phyloP scores from a whole-genome alignment of 1,140 invertebrate genomes.

The Drosophila murphyi region DNA sequence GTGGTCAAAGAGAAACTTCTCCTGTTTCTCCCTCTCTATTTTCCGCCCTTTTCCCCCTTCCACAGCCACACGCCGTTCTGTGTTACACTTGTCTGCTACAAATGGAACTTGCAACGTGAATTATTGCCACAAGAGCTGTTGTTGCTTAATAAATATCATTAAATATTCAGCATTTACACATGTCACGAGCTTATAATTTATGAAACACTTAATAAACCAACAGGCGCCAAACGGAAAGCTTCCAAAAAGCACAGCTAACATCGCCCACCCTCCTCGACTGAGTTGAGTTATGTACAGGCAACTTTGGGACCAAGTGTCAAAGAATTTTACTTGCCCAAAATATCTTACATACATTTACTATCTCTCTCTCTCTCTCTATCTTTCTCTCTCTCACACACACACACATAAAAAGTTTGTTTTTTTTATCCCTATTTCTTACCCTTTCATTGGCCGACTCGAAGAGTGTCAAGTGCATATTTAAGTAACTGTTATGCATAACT shows the following conservation, averaged over 20 bases:
- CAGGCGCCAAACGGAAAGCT: constrained; percentile 5
- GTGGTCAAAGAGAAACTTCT: constrained; percentile 45
- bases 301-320: constrained; percentile 37
- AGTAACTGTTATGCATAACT: constrained; percentile 59
- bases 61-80: not conserved
- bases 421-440: not conserved
- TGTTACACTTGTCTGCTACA: not conserved
- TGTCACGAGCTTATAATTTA: constrained; percentile 58
- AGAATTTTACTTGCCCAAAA: constrained; percentile 32
- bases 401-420: too few relatives aligned
- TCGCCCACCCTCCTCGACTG: not conserved
- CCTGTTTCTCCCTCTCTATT: not conserved
- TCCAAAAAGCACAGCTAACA: not conserved
- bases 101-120: constrained; percentile 27
- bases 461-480: constrained; percentile 41
- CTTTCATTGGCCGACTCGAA: not conserved
- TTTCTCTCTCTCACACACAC: not conserved
- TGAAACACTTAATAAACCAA: constrained; percentile 39
- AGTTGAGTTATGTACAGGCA: constrained; percentile 21
- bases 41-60: too few relatives aligned
- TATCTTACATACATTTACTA: not conserved
- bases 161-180: constrained; percentile 52
- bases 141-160: constrained; percentile 54
- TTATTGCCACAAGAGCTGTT: constrained; percentile 1
- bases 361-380: not conserved